Base-by-base conservation (phyloP, 2,113 vertebrate genomes). In the Lates calcarifer region DNA sequence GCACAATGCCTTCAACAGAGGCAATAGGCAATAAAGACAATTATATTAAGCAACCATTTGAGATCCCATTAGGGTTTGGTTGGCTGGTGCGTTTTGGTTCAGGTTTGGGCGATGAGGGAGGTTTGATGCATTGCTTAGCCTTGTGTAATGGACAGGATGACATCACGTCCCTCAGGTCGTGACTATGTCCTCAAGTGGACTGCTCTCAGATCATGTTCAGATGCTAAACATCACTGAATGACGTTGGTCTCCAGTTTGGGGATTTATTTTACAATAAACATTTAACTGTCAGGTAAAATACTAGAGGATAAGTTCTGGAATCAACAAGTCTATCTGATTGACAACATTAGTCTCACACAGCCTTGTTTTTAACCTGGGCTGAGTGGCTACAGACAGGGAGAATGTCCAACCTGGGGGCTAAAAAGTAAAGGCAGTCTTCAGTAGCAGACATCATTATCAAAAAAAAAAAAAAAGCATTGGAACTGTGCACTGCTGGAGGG, bases 21-120 rank as follows among this genome's bases (percentile, higher is more conserved):
- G 62, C 82, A 83, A 87, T 83, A 80, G 62, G 79, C 87, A 91
- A 90, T 90, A 83, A 89, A 87, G 83, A 86, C 68, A 91, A 93
- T 91, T 80, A 70, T 82, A 92, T 93, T 90, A 91, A 80, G 81
- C 77, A 82, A 85, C 81, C 87, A 90, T 91, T 85, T 85, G 69
- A 84, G 83, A 84, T 87, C 69, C 85, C 83, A 92, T 92, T 88
- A 88, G 26, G 67, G 69, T 82, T 82, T 69, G 67, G 81, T 79
- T 55, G 72, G 74, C 64, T 79, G 47, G 69, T 37, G 71, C 78
- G 39, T 68, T 85, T 80, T 85, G 79, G 65, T 83, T 76, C 53
- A 73, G 41, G 31, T 83, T 70, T 56, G 58, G 24, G 35, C 37
- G 37, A 80, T 53, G 77, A 55, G 66, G 65, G 55, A 57, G 68